A percentile compares a stretch with the other conserved stretches of the same genome.
Conservation (phyloP, 2,113 vertebrate genomes). For the Alethe castanea region DNA sequence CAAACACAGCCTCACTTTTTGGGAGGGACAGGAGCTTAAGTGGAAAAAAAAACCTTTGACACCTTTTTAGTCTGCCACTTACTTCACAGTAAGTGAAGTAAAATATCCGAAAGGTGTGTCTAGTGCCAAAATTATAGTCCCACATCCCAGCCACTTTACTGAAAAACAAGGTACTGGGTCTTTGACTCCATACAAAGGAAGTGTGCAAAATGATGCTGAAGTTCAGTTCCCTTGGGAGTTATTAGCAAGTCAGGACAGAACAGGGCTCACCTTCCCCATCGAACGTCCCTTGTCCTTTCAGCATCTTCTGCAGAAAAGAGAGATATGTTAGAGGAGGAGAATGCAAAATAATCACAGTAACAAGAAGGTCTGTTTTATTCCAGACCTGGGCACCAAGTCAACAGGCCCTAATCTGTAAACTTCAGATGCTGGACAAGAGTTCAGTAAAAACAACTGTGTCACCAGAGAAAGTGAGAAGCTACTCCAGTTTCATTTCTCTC, state of each 20-base stretch:
- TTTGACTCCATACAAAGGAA: rapidly evolving
- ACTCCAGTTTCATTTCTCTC: not conserved
- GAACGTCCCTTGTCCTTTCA: constrained; percentile 86
- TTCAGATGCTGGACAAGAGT: not conserved
- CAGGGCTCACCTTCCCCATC: constrained; percentile 90
- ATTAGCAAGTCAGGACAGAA: not conserved
- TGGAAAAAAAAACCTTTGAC: not conserved
- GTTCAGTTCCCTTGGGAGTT: not conserved
- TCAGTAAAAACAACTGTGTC: not conserved
- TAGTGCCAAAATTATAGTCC: not conserved
- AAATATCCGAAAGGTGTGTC: not conserved
- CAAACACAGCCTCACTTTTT: rapidly evolving
- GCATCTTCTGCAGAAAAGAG: constrained; percentile 76
- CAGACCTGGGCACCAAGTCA: not conserved
- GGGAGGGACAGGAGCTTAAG: not conserved
- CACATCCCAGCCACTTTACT: not conserved
- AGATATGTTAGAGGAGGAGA: not conserved
- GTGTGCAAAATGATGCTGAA: rapidly evolving
- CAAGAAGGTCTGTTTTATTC: not conserved
- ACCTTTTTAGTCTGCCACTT: not conserved
- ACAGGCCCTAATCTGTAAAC: not conserved
- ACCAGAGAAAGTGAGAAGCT: not conserved
- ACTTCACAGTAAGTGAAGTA: not conserved
- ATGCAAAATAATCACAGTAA: not conserved
- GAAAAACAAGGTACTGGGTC: not conserved